phyloP scores from a whole-genome alignment of 30 jellyfish, hydroid and myxozoan species.

The Pelagia noctiluca region DNA sequence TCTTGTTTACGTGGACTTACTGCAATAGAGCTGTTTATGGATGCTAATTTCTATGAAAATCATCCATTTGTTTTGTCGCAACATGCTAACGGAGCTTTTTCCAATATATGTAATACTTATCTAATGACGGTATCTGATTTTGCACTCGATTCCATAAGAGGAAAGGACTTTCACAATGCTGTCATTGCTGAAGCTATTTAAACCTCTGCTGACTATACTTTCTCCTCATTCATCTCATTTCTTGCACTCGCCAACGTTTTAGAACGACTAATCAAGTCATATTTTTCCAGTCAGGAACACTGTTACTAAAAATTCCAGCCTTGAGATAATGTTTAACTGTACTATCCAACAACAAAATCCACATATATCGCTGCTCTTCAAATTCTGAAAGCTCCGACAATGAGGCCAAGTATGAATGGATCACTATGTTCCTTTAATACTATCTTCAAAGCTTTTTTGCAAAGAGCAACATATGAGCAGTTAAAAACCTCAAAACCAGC shows the following conservation, averaged over 20 bases:
- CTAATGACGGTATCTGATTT: slow-evolving; percentile 7
- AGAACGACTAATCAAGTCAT: slow-evolving; percentile 17
- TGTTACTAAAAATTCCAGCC: neutral
- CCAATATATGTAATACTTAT: neutral
- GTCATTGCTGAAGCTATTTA: slow-evolving; percentile 17
- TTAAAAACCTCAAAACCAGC: too few relatives aligned
- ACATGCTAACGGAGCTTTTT: neutral
- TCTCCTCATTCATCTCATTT: slow-evolving; percentile 42
- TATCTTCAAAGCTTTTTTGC: too few relatives aligned
- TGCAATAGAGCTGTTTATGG: slow-evolving; percentile 30
- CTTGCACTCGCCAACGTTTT: slow-evolving; percentile 24
- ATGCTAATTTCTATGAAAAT: slow-evolving; percentile 18
- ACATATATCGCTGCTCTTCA: neutral
- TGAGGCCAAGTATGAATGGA: neutral
- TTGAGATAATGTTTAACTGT: neutral
- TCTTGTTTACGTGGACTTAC: slow-evolving; percentile 30
- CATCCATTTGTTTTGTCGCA: slow-evolving; percentile 29
- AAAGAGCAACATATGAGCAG: too few relatives aligned
- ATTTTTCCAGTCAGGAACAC: neutral
- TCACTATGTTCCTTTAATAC: neutral
- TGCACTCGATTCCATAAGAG: neutral
- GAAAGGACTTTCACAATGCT: neutral
- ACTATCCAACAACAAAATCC: neutral
- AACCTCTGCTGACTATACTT: neutral
- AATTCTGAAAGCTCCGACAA: neutral